These are phyloP conservation scores for Mycteria americana DNA, from an alignment of 2,797 vertebrate species.

Conservation along the genomic window DNA sequence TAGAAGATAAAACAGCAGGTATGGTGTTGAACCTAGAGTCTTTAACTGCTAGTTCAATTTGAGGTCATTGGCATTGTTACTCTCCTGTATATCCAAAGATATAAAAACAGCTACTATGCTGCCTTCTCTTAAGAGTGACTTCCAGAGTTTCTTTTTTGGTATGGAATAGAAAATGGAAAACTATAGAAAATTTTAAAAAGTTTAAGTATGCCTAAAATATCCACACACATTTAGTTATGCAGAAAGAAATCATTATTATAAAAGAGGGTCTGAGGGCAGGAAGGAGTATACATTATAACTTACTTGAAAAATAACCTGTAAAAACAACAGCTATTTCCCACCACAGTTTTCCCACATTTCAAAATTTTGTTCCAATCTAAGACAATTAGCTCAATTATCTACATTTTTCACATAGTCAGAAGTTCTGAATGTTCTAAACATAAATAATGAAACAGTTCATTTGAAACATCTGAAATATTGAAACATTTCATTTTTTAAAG, in stretches of 20 bases:
- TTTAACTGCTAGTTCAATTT: background rate
- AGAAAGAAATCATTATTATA: background rate
- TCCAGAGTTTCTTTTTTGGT: background rate
- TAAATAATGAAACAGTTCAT: background rate
- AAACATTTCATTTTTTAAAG: background rate
- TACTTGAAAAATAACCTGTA: background rate
- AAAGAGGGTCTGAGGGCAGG: accelerated
- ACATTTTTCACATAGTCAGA: background rate
- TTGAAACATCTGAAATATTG: background rate
- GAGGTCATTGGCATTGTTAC: background rate
- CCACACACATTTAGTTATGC: accelerated
- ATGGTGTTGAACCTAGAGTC: background rate
- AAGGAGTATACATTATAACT: background rate
- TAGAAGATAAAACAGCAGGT: background rate
- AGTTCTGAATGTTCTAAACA: background rate
- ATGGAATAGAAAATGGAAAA: background rate
- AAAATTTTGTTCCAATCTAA: background rate
- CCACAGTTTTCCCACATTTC: background rate
- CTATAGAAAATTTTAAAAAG: background rate
- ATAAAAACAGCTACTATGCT: background rate
- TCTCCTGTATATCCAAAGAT: background rate
- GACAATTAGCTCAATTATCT: background rate
- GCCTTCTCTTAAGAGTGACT: background rate
- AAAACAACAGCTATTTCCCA: background rate
- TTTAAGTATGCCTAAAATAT: background rate